Evolutionary conservation across 2,113 vertebrate genomes (phyloP), one percentile per base, ranked within the genome.

Genomic region (Notarius lentiginosus): DNA sequence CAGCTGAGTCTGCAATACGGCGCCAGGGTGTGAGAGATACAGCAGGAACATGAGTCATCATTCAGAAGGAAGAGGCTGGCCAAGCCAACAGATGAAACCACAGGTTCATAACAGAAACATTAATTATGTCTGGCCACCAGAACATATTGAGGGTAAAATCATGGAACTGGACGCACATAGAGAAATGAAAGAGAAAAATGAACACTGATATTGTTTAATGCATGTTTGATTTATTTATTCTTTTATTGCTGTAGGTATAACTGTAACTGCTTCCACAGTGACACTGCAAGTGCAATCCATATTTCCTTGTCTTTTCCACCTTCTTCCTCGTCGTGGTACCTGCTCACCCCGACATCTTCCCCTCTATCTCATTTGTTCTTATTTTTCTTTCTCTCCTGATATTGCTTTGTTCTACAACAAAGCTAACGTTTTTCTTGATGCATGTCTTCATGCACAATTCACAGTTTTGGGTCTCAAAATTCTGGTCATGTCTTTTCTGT

Each of bases 401-500:
- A 60, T 58, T 73, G 22, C 18, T 63, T 87, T 63, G 47, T 77
- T 58, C 41, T 85, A 18, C 76, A 84, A 84, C 76, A 63, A 49
- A 84, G 17, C 77, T 63, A 76, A 2, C 10, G 17, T n/a, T 79
- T 63, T 70, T 5, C 20, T 88, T 61, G 12, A 5, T 73, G 18
- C 1, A 1, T 72, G 27, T 84, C 47, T 73, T 73, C 15, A 82
- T 61, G 63, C 22, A 58, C 41, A 56, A 47, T 85, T 85, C 79
- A 80, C 34, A 83, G 79, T 77, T 82, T 76, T 58, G 22, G 24
- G 79, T 85, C 87, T 58, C 12, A 66, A 30, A 79, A 17, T 24
- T 20, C n/a, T 30, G 3, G 41, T 41, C 41, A 41, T 41, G 41
- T 41, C 41, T 41, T 41, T 1, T 80, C 7, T 15, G 24, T 12